Conservation (phyloP, 35 echinoderm and acorn worm species). For the Patiria miniata region DNA sequence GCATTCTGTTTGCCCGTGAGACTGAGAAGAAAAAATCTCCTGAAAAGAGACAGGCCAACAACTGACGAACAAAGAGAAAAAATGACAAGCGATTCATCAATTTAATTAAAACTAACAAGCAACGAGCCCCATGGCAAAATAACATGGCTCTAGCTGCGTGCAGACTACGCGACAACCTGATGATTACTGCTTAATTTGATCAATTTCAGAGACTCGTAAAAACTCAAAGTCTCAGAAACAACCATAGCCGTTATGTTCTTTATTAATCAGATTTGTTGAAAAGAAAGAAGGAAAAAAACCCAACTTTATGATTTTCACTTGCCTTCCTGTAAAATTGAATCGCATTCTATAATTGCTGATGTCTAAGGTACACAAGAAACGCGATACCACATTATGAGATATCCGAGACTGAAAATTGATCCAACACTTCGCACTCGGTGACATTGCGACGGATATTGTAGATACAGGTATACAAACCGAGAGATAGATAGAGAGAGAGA, state of each 20-base stretch:
- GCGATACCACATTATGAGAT: conserved; percentile 19
- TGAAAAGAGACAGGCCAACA: too few relatives aligned
- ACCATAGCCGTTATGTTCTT: too few relatives aligned
- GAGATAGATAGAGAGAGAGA: too few relatives aligned
- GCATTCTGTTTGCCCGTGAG: too few relatives aligned
- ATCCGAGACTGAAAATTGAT: conserved; percentile 25
- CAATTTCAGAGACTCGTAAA: background rate
- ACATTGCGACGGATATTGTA: conserved; percentile 21
- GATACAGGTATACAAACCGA: conserved; percentile 5
- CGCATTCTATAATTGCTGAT: background rate
- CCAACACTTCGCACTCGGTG: conserved; percentile 2
- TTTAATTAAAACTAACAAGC: conserved; percentile 2
- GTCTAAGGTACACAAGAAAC: conserved; percentile 8
- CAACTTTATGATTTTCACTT: background rate
- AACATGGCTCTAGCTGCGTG: background rate
- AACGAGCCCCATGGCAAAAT: background rate
- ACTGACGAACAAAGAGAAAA: background rate
- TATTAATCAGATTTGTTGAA: too few relatives aligned
- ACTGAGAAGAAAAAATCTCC: too few relatives aligned
- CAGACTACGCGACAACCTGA: background rate
- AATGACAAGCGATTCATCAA: conserved; percentile 17
- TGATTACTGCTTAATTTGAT: background rate
- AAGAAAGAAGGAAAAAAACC: background rate
- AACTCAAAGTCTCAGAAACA: background rate
- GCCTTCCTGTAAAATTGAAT: conserved; percentile 1